Conservation (phyloP, 2,888 invertebrate genomes). For the Gastracanthus pulcherrimus region DNA sequence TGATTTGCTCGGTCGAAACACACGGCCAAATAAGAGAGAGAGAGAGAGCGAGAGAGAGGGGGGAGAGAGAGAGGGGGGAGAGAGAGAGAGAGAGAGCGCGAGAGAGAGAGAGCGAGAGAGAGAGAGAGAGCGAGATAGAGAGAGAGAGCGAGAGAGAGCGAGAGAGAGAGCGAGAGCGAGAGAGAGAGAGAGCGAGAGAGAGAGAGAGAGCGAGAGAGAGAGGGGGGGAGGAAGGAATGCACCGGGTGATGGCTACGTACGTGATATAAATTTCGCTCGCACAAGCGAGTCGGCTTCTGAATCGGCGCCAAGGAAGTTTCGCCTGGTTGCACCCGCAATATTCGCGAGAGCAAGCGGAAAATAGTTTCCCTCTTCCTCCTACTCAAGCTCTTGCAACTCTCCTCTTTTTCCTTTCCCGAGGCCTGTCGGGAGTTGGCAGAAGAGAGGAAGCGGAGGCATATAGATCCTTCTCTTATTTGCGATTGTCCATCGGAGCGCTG, state of each 20-base stretch:
- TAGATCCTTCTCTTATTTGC: conserved; percentile 42
- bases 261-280: conserved; percentile 24
- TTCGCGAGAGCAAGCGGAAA: conserved; percentile 41
- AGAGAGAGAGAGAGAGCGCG: no score
- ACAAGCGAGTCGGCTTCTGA: conserved; percentile 36
- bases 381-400: background rate
- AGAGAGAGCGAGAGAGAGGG: no score
- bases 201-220: no score
- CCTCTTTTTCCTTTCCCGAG: background rate
- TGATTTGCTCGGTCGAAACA: background rate
- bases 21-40: no score
- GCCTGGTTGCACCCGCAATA: conserved; percentile 32
- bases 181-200: no score
- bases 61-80: no score
- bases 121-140: no score
- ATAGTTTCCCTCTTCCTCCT: conserved; percentile 24
- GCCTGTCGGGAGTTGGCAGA: no score
- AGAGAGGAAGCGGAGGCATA: background rate
- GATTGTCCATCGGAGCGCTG: conserved; percentile 35
- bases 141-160: no score
- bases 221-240: background rate
- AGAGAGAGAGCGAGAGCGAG: no score
- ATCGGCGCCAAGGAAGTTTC: conserved; percentile 48
- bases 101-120: no score
- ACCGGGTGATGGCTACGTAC: background rate